Base-by-base conservation (phyloP, 37 sponge, comb jelly and placozoan genomes). In the Oscarella lobularis region DNA sequence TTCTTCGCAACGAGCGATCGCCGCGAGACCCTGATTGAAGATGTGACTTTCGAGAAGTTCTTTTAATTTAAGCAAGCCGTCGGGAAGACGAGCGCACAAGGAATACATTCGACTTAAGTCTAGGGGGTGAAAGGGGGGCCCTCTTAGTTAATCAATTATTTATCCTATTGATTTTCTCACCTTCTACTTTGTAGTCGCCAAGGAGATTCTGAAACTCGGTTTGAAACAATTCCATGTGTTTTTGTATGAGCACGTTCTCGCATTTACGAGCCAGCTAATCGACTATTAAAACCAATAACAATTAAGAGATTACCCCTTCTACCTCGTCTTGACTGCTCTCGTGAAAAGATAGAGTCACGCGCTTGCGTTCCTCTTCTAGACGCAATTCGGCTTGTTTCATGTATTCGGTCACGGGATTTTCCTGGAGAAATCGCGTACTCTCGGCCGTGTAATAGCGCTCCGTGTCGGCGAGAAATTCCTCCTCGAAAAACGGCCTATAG, bases 341-440 rank as follows among this genome's bases (percentile, higher is more conserved):
- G 66, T 98, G 89, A 4, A 98, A 84, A 70, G 91, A 98, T 66
- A 90, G 87, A 5, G 83, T 81, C 4, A 90, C 92, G 37, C 99
- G 79, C 34, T 82, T 83, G 73, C 85, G 87, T 80, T 98, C 99
- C 65, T 98, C 99, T 29, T 75, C 38, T 38, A 98, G 77, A 40
- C 99, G 80, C 3, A 73, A 70, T 83, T 98, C 85, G 67, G 85
- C 94, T 83, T 86, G 39, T 75, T 94, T 91, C 78, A 98, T 82
- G 78, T 98, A 98, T 60, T 98, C 99, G 34, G 99, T 86, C 2
- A 91, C 90, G 9, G 99, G 90, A 38, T 98, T 98, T 39, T 91
- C 78, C 38, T 84, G 82, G 1, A 98, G 82, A 74, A 94, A 98
- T 0, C 75, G 14, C 37, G 79, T 74, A 55, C 95, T 94, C 77